Evolutionary conservation across 1,140 invertebrate species (phyloP).

Genomic region (Andrena cerasifolii): DNA sequence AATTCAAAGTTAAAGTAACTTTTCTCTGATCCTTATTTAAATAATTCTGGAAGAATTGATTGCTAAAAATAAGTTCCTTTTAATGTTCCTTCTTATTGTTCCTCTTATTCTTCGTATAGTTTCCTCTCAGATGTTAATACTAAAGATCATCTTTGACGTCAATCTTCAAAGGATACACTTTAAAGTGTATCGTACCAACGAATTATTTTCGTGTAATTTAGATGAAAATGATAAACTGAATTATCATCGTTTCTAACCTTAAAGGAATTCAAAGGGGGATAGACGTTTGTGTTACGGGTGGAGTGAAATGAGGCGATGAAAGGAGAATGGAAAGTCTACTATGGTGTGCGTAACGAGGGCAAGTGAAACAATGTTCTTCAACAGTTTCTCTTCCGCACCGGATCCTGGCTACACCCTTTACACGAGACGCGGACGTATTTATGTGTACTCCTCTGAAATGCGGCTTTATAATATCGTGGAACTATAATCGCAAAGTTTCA

Average conservation of each 20-base stretch:
- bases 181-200: neutral
- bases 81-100: too few relatives aligned
- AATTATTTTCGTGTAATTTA: neutral
- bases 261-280: neutral
- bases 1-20: too few relatives aligned
- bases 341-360: conserved; percentile 31
- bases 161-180: too few relatives aligned
- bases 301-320: neutral
- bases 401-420: conserved; percentile 54
- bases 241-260: neutral
- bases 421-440: conserved; percentile 27
- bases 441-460: neutral
- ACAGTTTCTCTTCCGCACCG: conserved; percentile 52
- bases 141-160: too few relatives aligned
- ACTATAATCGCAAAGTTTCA: too few relatives aligned
- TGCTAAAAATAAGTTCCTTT: too few relatives aligned
- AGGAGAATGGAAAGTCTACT: conserved; percentile 34
- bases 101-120: too few relatives aligned
- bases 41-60: too few relatives aligned
- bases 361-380: conserved; percentile 56
- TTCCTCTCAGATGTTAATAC: too few relatives aligned
- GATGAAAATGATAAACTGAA: neutral
- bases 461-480: neutral
- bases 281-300: too few relatives aligned
- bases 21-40: too few relatives aligned